These are phyloP conservation scores for Leptoteleia sp. DNA, from an alignment of 1,140 invertebrate species.

Conservation along the genomic window DNA sequence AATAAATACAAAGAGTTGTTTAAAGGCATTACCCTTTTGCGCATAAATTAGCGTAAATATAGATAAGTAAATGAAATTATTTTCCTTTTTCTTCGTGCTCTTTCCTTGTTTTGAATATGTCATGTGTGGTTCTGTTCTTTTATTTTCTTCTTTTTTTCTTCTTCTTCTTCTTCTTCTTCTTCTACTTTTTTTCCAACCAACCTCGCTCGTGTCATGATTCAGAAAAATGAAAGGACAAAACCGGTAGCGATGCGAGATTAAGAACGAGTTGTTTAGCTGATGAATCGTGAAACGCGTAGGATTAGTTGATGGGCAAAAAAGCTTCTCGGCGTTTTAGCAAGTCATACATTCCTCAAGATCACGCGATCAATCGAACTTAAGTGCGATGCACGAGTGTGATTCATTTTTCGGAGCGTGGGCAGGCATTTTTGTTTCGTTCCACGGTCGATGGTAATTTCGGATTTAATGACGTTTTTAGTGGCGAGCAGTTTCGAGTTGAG, in stretches of 20 bases:
- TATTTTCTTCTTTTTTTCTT: no score
- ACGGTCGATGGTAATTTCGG: conserved; percentile 1
- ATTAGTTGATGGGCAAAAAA: conserved; percentile 28
- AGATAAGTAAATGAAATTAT: no score
- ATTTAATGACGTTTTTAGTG: conserved; percentile 28
- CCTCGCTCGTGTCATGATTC: conserved; percentile 46
- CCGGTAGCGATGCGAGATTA: conserved; percentile 56
- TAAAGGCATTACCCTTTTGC: no score
- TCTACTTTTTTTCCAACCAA: not conserved
- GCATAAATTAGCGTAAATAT: no score
- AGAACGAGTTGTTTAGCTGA: conserved; percentile 44
- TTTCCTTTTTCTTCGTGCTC: not conserved
- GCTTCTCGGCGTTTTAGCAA: conserved; percentile 23
- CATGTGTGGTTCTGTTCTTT: no score
- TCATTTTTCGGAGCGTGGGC: conserved; percentile 23
- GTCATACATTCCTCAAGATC: conserved; percentile 44
- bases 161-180: no score
- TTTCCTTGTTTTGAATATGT: no score
- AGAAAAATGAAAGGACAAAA: conserved; percentile 60
- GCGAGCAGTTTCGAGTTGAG: not conserved
- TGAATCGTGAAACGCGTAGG: conserved; percentile 43
- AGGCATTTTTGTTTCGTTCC: not conserved
- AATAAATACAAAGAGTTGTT: no score
- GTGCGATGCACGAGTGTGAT: conserved; percentile 4
- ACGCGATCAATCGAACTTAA: not conserved